Base-by-base conservation (phyloP, 2,797 vertebrate species). In the Urophycis tenuis region DNA sequence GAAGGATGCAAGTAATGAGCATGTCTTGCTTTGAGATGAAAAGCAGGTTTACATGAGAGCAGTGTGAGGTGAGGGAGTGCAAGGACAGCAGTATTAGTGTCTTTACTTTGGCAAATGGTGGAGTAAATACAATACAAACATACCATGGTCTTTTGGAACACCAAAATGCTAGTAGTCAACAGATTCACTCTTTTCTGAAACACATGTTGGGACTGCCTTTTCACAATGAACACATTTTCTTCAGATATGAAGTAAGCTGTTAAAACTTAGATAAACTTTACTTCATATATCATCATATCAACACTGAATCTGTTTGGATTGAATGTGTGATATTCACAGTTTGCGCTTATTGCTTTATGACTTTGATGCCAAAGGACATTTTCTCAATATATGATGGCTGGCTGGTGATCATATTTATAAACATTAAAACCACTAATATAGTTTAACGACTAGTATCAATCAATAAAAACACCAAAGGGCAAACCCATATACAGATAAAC, bases 1-100 rank as follows among this genome's bases (percentile, higher is more conserved):
- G 85, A 88, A 87, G 89, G 88, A 88, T 83, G 80, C 80, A 85
- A 86, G 80, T 83, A 80, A 85, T 78, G 82, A 88, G 81, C 39
- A 0, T 71, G 19, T 78, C 80, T 81, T 80, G 67, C 82, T 88
- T 84, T 77, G 71, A 84, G 87, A 84, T 71, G 19, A 75, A 36
- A 75, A 87, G 86, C 71, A 69, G 82, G 79, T 84, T 85, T 29
- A 79, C 83, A 87, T 83, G 73, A 76, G 78, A 80, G 74, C 77
- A 82, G 81, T 85, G 82, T 81, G 77, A 5, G n/a, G n/a, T n/a
- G n/a, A n/a, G n/a, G n/a, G n/a, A n/a, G n/a, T n/a, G n/a, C 0
- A 81, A 84, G 81, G 81, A 36, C 74, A 60, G 78, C 77, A 79
- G 64, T 33, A 45, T 17, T 6, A 45, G 49, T 7, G 53, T 8